Evolutionary conservation across 2,113 vertebrate genomes (phyloP).

Genomic region (Willisornis vidua): DNA sequence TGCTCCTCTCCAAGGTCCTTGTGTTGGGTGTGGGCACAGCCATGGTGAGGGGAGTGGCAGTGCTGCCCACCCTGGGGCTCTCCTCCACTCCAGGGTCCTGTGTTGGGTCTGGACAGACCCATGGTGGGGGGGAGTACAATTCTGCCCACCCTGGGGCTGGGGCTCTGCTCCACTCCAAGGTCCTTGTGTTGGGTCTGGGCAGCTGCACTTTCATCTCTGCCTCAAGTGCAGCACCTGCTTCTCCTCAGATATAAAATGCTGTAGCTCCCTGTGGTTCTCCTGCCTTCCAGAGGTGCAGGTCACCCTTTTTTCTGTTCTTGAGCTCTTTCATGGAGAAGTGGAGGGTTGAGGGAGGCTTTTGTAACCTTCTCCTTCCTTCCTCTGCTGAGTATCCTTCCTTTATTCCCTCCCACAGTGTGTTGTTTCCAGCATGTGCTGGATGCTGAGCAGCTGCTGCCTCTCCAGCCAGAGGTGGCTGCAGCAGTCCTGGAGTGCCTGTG

Average conservation of each 20-base stretch:
- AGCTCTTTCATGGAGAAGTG: background rate
- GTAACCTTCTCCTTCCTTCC: background rate
- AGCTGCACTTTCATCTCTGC: background rate
- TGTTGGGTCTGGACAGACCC: no score
- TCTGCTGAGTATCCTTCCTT: background rate
- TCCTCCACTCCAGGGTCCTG: no score
- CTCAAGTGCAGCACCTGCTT: background rate
- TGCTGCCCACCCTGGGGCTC: no score
- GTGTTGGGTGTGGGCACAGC: no score
- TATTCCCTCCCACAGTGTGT: background rate
- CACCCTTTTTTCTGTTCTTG: background rate
- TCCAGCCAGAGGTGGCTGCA: background rate
- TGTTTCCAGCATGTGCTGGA: background rate
- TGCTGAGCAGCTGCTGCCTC: background rate
- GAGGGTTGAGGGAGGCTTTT: background rate
- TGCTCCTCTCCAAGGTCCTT: no score
- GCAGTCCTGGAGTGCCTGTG: background rate
- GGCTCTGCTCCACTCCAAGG: accelerated
- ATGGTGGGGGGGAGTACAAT: no score
- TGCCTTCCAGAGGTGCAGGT: background rate
- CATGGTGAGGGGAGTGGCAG: no score
- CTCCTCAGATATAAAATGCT: accelerated
- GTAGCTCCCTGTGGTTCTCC: accelerated
- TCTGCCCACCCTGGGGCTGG: background rate
- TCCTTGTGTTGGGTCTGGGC: background rate